Evolutionary conservation across 2,888 invertebrate species (phyloP).

Genomic region (Coenonympha arcania): DNA sequence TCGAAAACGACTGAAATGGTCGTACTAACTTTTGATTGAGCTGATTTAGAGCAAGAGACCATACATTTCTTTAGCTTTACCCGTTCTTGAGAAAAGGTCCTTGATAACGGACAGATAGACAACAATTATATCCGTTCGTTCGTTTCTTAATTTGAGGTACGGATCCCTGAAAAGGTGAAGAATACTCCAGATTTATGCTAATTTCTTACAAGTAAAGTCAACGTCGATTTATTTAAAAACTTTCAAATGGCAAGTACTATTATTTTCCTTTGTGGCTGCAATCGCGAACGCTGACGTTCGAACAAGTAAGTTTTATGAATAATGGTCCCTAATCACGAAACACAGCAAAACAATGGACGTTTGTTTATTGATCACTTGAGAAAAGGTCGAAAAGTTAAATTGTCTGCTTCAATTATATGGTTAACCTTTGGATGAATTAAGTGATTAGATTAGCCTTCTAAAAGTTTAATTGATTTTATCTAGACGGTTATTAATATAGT

Average conservation of each 20-base stretch:
- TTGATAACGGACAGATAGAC: too few relatives aligned
- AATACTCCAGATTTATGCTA: not conserved
- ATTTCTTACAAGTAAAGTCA: not conserved
- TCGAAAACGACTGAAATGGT: too few relatives aligned
- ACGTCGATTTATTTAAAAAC: conserved; percentile 6
- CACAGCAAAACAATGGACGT: conserved; percentile 29
- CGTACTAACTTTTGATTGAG: too few relatives aligned
- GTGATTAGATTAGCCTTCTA: not conserved
- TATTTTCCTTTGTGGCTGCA: conserved; percentile 28
- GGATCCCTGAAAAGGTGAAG: not conserved
- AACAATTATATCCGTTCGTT: too few relatives aligned
- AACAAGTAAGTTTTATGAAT: conserved; percentile 37
- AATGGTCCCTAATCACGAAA: conserved; percentile 40
- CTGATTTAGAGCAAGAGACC: too few relatives aligned
- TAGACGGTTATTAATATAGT: too few relatives aligned
- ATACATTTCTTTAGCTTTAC: too few relatives aligned
- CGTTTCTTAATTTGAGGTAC: too few relatives aligned
- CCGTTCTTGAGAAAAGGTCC: too few relatives aligned
- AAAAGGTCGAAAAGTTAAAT: not conserved
- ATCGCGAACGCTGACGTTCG: conserved; percentile 39
- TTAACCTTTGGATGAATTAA: not conserved
- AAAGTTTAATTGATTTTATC: not conserved
- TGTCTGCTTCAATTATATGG: not conserved
- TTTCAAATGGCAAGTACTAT: conserved; percentile 8
- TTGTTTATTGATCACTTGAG: conserved; percentile 16